Evolutionary conservation across 2,888 invertebrate species (phyloP).

Genomic region (Phaonia tiefii): DNA sequence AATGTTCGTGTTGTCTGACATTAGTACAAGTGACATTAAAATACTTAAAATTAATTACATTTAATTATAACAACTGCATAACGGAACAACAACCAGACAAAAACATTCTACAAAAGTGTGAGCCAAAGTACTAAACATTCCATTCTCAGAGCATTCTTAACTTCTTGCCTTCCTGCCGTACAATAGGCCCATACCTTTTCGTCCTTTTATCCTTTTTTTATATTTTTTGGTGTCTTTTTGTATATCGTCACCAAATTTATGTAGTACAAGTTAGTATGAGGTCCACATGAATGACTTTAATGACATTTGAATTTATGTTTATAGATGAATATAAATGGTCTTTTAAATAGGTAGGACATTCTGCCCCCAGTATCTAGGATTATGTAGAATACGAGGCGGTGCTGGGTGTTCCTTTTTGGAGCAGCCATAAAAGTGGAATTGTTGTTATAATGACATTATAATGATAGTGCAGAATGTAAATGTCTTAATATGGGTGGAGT

Average conservation of each 20-base stretch:
- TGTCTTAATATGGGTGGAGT: background rate
- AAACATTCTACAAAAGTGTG: slow-evolving; percentile 2
- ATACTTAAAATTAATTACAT: slow-evolving; percentile 67
- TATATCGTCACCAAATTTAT: slow-evolving; percentile 34
- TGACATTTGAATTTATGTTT: slow-evolving; percentile 64
- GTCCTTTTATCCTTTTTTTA: background rate
- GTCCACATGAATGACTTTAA: slow-evolving; percentile 58
- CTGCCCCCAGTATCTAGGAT: background rate
- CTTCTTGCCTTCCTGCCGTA: background rate
- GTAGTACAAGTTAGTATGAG: slow-evolving; percentile 50
- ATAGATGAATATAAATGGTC: slow-evolving; percentile 55
- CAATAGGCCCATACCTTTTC: background rate
- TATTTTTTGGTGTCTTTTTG: background rate
- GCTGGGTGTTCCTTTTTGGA: background rate
- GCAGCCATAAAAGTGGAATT: slow-evolving; percentile 2
- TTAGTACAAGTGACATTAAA: slow-evolving; percentile 64
- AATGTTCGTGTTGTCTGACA: slow-evolving; percentile 59
- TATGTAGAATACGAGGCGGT: background rate
- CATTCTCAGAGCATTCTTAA: slow-evolving; percentile 33
- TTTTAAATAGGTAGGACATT: slow-evolving; percentile 34
- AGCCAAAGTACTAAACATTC: slow-evolving; percentile 59
- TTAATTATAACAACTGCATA: slow-evolving; percentile 63
- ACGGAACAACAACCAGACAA: background rate
- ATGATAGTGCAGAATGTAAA: slow-evolving; percentile 50
- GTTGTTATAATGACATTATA: slow-evolving; percentile 57